A percentile compares a stretch with the other conserved stretches of the same genome.
These are phyloP conservation scores for Heliothis virescens DNA, from an alignment of 1,140 invertebrate species.

Conservation along the genomic window DNA sequence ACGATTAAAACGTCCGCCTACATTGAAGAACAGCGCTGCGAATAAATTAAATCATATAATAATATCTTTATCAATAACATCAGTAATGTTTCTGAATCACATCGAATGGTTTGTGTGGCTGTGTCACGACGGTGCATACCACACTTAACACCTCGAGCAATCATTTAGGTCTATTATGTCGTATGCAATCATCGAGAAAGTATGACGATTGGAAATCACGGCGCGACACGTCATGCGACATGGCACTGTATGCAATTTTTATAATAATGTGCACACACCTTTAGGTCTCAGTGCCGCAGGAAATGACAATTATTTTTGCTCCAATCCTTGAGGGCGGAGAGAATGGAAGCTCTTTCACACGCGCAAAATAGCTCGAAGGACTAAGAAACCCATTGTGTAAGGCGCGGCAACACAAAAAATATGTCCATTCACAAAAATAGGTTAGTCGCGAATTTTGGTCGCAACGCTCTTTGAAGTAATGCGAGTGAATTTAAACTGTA, in stretches of 20 bases:
- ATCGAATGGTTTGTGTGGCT: background rate
- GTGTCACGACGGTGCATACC: slow-evolving; percentile 22
- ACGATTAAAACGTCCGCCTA: slow-evolving; percentile 2
- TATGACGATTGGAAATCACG: slow-evolving; percentile 56
- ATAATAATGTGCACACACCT: slow-evolving; percentile 62
- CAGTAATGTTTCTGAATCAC: slow-evolving; percentile 1
- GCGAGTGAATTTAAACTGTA: slow-evolving; percentile 37
- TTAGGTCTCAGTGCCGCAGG: slow-evolving; percentile 72
- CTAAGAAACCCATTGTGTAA: slow-evolving; percentile 77
- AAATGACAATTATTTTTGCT: slow-evolving; percentile 84
- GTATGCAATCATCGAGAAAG: slow-evolving; percentile 62
- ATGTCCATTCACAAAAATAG: slow-evolving; percentile 84
- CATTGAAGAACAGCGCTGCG: background rate
- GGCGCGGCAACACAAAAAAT: slow-evolving; percentile 75
- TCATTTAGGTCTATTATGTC: slow-evolving; percentile 56
- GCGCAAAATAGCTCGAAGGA: slow-evolving; percentile 81
- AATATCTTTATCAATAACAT: slow-evolving; percentile 12
- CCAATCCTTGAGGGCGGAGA: slow-evolving; percentile 73
- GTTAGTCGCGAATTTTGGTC: slow-evolving; percentile 75
- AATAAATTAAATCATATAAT: slow-evolving; percentile 31
- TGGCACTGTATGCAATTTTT: slow-evolving; percentile 60
- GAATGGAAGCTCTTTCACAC: slow-evolving; percentile 81
- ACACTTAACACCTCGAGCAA: slow-evolving; percentile 54
- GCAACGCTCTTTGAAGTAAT: slow-evolving; percentile 17
- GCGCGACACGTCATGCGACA: slow-evolving; percentile 62